phyloP scores from a whole-genome alignment of 2,113 vertebrate genomes.

The Calidris pygmaea region DNA sequence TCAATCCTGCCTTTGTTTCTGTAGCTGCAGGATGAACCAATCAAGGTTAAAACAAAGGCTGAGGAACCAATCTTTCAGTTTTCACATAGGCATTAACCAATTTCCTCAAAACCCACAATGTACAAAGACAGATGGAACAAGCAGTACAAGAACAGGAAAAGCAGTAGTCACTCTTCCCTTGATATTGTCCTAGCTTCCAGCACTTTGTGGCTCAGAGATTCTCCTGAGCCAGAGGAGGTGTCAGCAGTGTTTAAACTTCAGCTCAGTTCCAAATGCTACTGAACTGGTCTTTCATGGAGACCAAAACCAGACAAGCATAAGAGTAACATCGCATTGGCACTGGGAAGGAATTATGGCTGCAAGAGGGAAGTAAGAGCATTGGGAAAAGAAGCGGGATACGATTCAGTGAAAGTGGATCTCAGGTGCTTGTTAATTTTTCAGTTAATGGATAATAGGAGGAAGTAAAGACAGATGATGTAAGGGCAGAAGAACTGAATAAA shows the following conservation, averaged over 20 bases:
- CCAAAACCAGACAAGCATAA: not conserved
- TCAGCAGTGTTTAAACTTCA: not conserved
- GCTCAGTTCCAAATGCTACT: not conserved
- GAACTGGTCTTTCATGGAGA: not conserved
- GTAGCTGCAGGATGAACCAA: not conserved
- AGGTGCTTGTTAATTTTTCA: not conserved
- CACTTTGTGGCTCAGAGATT: not conserved
- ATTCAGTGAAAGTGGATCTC: not conserved
- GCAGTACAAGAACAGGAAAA: not conserved
- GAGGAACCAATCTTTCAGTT: not conserved
- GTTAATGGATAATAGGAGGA: not conserved
- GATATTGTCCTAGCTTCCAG: not conserved
- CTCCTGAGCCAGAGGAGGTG: not conserved
- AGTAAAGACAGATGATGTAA: not conserved
- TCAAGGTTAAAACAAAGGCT: not conserved
- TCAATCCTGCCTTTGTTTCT: not conserved
- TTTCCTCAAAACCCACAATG: not conserved
- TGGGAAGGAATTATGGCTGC: not conserved
- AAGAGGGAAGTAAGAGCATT: not conserved
- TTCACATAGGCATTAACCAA: not conserved
- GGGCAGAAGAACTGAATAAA: not conserved
- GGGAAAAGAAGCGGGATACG: not conserved
- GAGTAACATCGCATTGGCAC: not conserved
- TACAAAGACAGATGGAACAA: not conserved
- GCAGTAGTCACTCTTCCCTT: not conserved